These are phyloP conservation scores for Oriolus oriolus DNA, from an alignment of 2,113 vertebrate genomes.

Conservation along the genomic window DNA sequence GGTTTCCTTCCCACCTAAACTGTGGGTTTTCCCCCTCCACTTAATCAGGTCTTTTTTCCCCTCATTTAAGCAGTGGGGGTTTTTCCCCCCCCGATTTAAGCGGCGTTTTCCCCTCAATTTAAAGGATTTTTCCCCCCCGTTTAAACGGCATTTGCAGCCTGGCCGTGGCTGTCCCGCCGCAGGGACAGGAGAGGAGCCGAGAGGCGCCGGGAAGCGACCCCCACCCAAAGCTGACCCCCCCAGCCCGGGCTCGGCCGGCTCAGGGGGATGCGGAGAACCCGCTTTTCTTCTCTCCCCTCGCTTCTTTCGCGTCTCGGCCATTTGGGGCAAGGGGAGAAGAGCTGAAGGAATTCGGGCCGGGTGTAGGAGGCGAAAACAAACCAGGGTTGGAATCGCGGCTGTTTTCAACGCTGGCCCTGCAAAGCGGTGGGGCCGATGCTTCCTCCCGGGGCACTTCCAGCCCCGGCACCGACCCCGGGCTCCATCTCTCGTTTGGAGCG, in stretches of 20 bases:
- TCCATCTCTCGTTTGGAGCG: background rate
- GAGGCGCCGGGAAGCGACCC: background rate
- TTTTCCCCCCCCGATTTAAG: background rate
- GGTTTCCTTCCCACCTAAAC: background rate
- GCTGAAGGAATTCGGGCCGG: background rate
- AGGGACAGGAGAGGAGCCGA: background rate
- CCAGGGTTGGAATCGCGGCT: background rate
- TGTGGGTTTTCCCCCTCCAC: fast-evolving
- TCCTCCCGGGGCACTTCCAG: background rate
- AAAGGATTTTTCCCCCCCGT: fast-evolving
- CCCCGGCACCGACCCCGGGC: background rate
- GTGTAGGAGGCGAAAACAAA: background rate
- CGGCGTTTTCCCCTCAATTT: background rate
- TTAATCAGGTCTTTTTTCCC: fast-evolving
- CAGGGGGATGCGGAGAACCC: background rate
- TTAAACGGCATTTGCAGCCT: background rate
- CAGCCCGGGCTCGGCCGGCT: background rate
- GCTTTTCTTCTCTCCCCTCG: background rate
- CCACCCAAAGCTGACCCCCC: background rate
- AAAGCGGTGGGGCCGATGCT: background rate
- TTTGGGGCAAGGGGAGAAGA: background rate
- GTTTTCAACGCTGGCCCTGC: background rate
- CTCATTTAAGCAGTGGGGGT: fast-evolving
- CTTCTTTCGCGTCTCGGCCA: background rate
- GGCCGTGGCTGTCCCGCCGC: background rate